Base-by-base conservation (phyloP, 1,140 invertebrate species). In the Rhynchophorus ferrugineus region DNA sequence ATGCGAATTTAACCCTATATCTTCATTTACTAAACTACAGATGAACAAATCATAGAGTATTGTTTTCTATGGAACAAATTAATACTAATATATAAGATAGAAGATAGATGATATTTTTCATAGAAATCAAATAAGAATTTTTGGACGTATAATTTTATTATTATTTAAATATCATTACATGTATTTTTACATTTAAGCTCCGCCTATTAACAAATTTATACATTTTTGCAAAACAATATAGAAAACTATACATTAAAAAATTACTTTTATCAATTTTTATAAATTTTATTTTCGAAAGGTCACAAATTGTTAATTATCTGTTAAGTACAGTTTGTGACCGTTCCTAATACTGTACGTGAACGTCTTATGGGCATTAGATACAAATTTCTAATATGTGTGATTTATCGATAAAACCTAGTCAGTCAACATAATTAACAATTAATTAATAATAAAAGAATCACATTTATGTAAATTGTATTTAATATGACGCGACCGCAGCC, bases 141-240 rank as follows among this genome's bases (percentile, higher is more conserved):
- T 57, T 66, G 64, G 64, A 66, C 64, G 64, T 59, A 61, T 66
- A 63, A 49, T 62, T 61, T 62, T 61, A 62, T 60, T 63, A 62
- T 64, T 44, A 48, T 56, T 42, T 54, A 58, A 47, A 56, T 56
- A 39, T 54, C 46, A 50, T 65, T 68, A 67, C 66, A 68, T 61
- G 58, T 54, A 63, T 64, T 61, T 64, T 62, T 63, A 68, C 66
- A 66, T 57, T 64, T 60, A 68, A 68, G 66, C 66, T 61, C 56
- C 57, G 59, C 49, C 66, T 68, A 68, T 68, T 64, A 68, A 68
- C 66, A 68, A 61, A 62, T 66, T 67, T 67, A 65, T 60, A 67
- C 57, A 58, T 61, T 61, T 64, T 61, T 60, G 43, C 59, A 59
- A 57, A 64, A 61, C 59, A 56, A 58, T 60, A 63, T 66, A 65